Percentiles rank a stretch among this genome's conserved stretches.
These are phyloP conservation scores for Platalea minor DNA, from an alignment of 2,797 vertebrate genomes.

Conservation along the genomic window DNA sequence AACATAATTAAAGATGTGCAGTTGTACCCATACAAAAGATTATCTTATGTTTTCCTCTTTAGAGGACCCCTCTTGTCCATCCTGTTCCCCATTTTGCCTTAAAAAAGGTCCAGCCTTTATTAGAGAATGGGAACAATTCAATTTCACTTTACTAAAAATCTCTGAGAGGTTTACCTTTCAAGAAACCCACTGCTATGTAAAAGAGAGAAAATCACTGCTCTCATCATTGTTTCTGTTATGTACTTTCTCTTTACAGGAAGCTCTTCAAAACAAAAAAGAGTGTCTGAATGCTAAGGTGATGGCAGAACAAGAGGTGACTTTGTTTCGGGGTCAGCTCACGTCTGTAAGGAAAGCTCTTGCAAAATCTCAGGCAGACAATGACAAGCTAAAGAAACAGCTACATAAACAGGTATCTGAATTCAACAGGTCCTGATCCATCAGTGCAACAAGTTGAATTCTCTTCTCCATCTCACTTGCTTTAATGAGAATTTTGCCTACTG, in stretches of 20 bases:
- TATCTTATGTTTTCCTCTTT: neutral
- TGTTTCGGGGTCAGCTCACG: slow-evolving; percentile 71
- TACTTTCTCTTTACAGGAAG: slow-evolving; percentile 67
- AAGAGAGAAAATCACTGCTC: neutral
- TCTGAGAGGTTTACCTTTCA: neutral
- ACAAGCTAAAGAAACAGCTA: slow-evolving; percentile 61
- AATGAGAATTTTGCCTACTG: neutral
- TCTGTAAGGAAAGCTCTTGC: slow-evolving; percentile 64
- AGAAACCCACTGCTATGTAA: neutral
- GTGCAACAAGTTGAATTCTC: neutral
- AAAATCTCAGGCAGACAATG: slow-evolving; percentile 63
- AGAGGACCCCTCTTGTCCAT: neutral
- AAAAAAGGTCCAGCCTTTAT: neutral
- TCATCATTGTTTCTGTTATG: neutral
- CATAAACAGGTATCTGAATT: slow-evolving; percentile 66
- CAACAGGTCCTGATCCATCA: neutral
- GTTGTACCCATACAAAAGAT: neutral
- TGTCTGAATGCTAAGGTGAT: slow-evolving; percentile 65
- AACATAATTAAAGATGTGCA: neutral
- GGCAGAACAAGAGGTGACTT: slow-evolving; percentile 70
- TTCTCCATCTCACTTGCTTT: neutral
- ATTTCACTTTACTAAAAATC: neutral
- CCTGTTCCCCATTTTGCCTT: neutral
- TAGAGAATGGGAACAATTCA: neutral
- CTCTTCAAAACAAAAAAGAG: slow-evolving; percentile 63